Percentiles rank a stretch among this genome's conserved stretches.
These are phyloP conservation scores for Gisinianus flammeolus DNA, from an alignment of 2,888 invertebrate genomes.

Conservation along the genomic window DNA sequence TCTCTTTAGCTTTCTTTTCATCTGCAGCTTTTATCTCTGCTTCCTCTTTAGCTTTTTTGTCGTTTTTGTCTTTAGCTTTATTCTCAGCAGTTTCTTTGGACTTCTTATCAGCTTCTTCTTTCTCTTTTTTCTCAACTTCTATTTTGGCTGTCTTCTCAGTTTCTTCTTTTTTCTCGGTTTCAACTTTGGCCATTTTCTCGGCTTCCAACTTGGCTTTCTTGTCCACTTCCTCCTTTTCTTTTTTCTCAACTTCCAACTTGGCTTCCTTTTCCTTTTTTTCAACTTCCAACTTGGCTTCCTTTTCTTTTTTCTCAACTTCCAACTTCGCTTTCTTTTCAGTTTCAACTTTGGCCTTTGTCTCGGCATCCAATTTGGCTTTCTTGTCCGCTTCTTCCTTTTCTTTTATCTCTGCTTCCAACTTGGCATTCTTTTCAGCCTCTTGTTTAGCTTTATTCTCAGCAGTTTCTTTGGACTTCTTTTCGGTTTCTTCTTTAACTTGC, in stretches of 20 bases:
- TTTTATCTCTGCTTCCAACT: neutral
- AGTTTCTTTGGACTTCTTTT: slow-evolving; percentile 2
- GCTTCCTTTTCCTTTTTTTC: neutral
- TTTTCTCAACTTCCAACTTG: neutral
- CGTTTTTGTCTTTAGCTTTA: neutral
- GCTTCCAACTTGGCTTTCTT: neutral
- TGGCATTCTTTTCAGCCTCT: slow-evolving; percentile 14
- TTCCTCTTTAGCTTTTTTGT: neutral
- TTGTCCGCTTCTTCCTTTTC: slow-evolving; percentile 21
- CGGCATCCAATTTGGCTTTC: slow-evolving; percentile 8
- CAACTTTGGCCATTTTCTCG: neutral
- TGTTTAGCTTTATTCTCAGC: slow-evolving; percentile 13
- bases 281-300: neutral
- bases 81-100: neutral
- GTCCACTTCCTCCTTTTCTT: neutral
- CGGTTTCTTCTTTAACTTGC: neutral
- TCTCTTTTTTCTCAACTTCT: neutral
- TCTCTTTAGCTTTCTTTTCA: neutral
- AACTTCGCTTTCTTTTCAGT: slow-evolving; percentile 16
- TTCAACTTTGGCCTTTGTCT: neutral
- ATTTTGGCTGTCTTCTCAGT: slow-evolving; percentile 10
- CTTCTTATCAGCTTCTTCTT: slow-evolving; percentile 26
- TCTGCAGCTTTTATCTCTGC: neutral
- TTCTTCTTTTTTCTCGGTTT: slow-evolving; percentile 6
- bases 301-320: slow-evolving; percentile 2